Evolutionary conservation across 2,888 invertebrate genomes (phyloP), one percentile per base, ranked within the genome.

Genomic region (Physocephala rufipes): DNA sequence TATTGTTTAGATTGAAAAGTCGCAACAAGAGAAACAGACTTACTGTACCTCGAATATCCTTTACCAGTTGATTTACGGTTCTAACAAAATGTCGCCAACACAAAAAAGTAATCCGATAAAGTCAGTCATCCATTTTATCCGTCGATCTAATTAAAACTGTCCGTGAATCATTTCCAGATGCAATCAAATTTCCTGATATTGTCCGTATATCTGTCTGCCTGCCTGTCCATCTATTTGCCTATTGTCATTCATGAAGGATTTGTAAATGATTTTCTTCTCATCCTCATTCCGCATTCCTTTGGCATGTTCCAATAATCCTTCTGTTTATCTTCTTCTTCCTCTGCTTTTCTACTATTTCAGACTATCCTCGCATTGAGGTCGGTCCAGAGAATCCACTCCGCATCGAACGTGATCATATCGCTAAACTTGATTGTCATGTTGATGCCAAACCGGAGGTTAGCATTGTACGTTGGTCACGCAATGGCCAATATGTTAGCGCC

Each of bases 371-470:
- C n/a, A 94, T 97, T 26, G 91, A 92, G 80, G 93, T 97, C 49
- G 95, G 95, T 5, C 96, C 97, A 1, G 94, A 94, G 82, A 95
- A 96, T 85, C 96, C 96, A 1, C 84, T 96, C 71, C 90, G 92
- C 76, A 93, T 97, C 19, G 95, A 96, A 86, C 91, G 93, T 73
- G 96, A 95, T 82, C 93, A 92, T 19, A 91, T 92, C 7, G 95
- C 95, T 7, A 92, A 91, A 4, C 88, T 97, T 82, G 92, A 93
- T 76, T 97, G 97, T 83, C 90, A 91, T 78, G 96, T 96, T 15
- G 95, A 96, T 81, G 93, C 97, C n/a, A 96, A 96, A 81, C 97
- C 97, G 1, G 90, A 90, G 82, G 95, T 95, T 0, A 90, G 89
- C 76, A 91, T 90, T 76, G 93, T 97, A 0, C 89, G 92, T 74